Percentiles rank a stretch among this genome's conserved stretches.
Conservation (phyloP, 2,888 invertebrate genomes). For the Clitarchus hookeri region DNA sequence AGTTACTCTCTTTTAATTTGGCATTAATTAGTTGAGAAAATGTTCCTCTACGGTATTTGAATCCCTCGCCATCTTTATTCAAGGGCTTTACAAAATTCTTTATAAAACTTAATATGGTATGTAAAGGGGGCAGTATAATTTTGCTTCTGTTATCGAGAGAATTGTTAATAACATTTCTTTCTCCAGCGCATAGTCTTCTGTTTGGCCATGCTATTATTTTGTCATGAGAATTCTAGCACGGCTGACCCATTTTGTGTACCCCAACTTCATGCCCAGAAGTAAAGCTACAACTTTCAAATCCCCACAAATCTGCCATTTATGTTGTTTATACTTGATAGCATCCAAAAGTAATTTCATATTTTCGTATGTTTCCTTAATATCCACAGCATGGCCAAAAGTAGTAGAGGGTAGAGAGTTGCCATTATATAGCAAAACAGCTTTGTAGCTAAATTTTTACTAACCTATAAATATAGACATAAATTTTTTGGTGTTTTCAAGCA, state of each 20-base stretch:
- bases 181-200: not conserved
- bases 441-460: too few relatives aligned
- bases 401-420: constrained; percentile 29
- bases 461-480: too few relatives aligned
- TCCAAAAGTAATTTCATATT: constrained; percentile 41
- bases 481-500: too few relatives aligned
- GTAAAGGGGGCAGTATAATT: constrained; percentile 25
- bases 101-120: constrained; percentile 15
- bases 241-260: constrained; percentile 11
- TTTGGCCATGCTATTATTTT: not conserved
- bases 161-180: not conserved
- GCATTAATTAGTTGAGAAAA: constrained; percentile 15
- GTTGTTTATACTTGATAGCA: constrained; percentile 36
- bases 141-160: not conserved
- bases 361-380: constrained; percentile 40
- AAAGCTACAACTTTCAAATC: constrained; percentile 43
- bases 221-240: not conserved
- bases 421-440: constrained; percentile 15
- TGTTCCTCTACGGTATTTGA: not conserved
- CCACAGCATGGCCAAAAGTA: constrained; percentile 34
- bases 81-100: constrained; percentile 22
- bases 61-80: not conserved
- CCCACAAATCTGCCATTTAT: constrained; percentile 43
- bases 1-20: not conserved
- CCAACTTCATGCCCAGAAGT: constrained; percentile 20